These are phyloP conservation scores for Digitonthophagus gazella DNA, from an alignment of 2,888 invertebrate genomes.

Conservation along the genomic window DNA sequence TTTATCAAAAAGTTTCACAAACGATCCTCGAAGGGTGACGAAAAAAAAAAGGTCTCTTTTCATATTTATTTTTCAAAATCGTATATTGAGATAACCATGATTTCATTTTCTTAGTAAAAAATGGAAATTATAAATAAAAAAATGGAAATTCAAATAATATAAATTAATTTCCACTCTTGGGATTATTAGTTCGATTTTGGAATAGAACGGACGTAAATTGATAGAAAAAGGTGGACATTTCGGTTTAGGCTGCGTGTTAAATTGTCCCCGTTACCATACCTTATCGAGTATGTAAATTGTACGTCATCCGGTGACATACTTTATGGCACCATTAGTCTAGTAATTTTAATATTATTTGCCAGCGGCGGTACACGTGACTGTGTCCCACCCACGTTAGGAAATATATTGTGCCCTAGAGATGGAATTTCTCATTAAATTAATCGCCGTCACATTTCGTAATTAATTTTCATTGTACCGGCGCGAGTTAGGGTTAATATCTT, in stretches of 20 bases:
- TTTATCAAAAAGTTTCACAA: slow-evolving; percentile 16
- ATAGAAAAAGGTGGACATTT: not conserved
- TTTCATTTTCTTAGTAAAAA: no score
- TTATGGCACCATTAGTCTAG: not conserved
- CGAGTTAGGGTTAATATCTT: not conserved
- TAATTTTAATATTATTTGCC: not conserved
- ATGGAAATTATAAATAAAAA: not conserved
- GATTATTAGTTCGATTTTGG: not conserved
- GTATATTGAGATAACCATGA: no score
- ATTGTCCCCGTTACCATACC: not conserved
- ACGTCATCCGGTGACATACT: not conserved
- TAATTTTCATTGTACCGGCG: not conserved
- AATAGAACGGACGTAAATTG: not conserved
- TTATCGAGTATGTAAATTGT: not conserved
- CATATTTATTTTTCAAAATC: not conserved
- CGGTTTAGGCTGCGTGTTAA: not conserved
- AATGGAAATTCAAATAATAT: not conserved
- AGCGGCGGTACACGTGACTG: not conserved
- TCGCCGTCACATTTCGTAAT: not conserved
- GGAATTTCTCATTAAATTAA: not conserved
- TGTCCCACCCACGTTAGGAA: not conserved
- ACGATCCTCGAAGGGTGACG: not conserved
- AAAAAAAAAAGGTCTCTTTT: not conserved
- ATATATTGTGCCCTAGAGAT: not conserved
- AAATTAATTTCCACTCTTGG: not conserved